phyloP scores from a whole-genome alignment of 2,888 invertebrate species.

The Tetragonula carbonaria region DNA sequence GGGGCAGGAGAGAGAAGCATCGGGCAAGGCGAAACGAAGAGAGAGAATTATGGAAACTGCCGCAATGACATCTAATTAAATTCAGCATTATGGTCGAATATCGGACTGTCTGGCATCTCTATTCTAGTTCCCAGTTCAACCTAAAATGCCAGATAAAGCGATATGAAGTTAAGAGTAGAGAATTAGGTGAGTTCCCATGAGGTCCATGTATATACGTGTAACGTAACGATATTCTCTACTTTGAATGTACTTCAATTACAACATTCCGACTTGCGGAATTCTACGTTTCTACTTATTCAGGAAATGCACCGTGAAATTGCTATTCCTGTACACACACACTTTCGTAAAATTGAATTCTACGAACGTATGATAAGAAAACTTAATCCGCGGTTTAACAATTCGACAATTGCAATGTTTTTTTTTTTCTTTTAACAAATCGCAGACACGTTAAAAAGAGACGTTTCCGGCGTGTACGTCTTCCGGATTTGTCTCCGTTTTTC shows the following conservation, averaged over 20 bases:
- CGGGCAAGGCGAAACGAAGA: slow-evolving; percentile 5
- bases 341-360: slow-evolving; percentile 21
- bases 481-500: background rate
- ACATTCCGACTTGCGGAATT: slow-evolving; percentile 34
- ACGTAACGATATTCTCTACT: slow-evolving; percentile 46
- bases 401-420: background rate
- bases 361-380: slow-evolving; percentile 14
- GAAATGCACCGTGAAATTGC: slow-evolving; percentile 42
- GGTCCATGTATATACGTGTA: slow-evolving; percentile 33
- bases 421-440: background rate
- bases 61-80: slow-evolving; percentile 68
- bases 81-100: slow-evolving; percentile 65
- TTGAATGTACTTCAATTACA: slow-evolving; percentile 54
- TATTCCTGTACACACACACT: slow-evolving; percentile 24
- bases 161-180: slow-evolving; percentile 42
- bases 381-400: slow-evolving; percentile 1
- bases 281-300: slow-evolving; percentile 39
- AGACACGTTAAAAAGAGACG: background rate
- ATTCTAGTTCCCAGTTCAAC: slow-evolving; percentile 22
- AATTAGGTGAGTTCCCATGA: slow-evolving; percentile 46
- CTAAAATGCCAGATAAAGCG: slow-evolving; percentile 43
- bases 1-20: background rate
- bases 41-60: slow-evolving; percentile 27
- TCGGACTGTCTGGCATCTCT: slow-evolving; percentile 52
- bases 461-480: background rate